These are phyloP conservation scores for Neoitamus cyanurus DNA, from an alignment of 2,888 invertebrate genomes.

Conservation along the genomic window DNA sequence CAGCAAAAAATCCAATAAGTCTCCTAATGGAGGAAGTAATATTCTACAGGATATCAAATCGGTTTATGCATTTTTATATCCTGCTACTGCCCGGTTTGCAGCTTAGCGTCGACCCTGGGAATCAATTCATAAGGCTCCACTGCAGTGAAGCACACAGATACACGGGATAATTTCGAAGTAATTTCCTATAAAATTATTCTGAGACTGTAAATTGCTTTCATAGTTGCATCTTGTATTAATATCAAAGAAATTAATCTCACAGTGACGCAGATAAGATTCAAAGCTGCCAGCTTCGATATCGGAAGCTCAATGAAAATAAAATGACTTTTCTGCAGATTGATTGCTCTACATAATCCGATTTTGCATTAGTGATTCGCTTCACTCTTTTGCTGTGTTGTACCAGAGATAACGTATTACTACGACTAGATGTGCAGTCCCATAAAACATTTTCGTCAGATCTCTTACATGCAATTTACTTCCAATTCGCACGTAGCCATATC, in stretches of 20 bases:
- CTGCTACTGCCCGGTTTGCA: conserved; percentile 35
- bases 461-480: too few relatives aligned
- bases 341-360: too few relatives aligned
- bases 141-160: not conserved
- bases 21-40: conserved; percentile 51
- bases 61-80: conserved; percentile 50
- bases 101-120: not conserved
- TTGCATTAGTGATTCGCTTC: too few relatives aligned
- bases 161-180: not conserved
- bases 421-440: too few relatives aligned
- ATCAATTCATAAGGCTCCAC: not conserved
- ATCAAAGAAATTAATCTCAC: not conserved
- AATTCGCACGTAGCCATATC: too few relatives aligned
- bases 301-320: too few relatives aligned
- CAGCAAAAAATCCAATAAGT: conserved; percentile 50
- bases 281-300: too few relatives aligned
- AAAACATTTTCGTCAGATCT: too few relatives aligned
- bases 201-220: not conserved
- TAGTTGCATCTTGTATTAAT: not conserved
- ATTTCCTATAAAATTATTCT: not conserved
- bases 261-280: too few relatives aligned
- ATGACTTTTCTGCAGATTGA: too few relatives aligned
- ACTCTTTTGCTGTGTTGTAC: too few relatives aligned
- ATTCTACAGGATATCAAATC: conserved; percentile 52
- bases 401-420: too few relatives aligned